Evolutionary conservation across 2,797 vertebrate genomes (phyloP).

Genomic region (Phoebastria nigripes): DNA sequence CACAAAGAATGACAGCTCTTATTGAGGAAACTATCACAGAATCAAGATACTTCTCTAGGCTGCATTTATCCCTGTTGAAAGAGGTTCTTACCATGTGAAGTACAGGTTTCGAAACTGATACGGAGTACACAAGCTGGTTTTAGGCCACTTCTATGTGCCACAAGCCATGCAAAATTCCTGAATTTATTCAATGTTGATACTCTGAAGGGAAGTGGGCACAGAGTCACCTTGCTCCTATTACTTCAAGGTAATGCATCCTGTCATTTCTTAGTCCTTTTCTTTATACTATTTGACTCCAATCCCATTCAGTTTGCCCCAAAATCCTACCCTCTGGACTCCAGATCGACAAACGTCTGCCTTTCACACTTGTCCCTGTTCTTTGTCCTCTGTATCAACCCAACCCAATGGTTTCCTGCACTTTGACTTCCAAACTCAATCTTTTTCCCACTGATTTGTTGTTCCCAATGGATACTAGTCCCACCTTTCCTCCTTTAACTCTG

Average conservation of each 20-base stretch:
- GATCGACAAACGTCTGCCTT: background rate
- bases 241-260: background rate
- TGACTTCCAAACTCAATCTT: background rate
- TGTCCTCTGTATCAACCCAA: background rate
- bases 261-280: background rate
- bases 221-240: background rate
- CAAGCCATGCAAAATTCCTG: background rate
- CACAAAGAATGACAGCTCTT: background rate
- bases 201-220: background rate
- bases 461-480: background rate
- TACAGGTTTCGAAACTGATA: background rate
- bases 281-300: background rate
- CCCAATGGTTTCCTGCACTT: background rate
- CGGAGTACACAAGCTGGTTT: background rate
- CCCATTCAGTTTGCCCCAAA: background rate
- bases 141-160: background rate
- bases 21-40: background rate
- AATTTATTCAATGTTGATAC: background rate
- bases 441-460: background rate
- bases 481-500: background rate
- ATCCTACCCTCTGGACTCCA: background rate
- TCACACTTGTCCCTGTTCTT: background rate
- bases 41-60: background rate
- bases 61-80: background rate
- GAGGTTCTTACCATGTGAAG: background rate